Evolutionary conservation across 1,140 invertebrate genomes (phyloP), one percentile per base, ranked within the genome.

Genomic region (Globodera rostochiensis): DNA sequence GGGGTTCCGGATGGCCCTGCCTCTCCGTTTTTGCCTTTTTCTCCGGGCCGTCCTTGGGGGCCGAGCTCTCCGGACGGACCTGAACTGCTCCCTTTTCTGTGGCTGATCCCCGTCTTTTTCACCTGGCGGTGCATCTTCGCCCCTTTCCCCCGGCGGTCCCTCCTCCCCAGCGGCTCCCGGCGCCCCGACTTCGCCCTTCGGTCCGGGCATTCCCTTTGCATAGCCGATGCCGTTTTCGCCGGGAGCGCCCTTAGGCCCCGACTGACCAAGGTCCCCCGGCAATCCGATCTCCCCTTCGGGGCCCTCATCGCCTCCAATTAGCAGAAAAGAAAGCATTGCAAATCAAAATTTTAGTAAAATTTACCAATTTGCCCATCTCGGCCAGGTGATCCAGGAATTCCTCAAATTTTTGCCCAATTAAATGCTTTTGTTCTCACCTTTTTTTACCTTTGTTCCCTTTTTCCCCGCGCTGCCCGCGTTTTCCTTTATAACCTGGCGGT

Each of bases 81-180:
- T 82, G 57, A 57, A 57, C 36, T 36, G 25, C 53, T 36, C 15
- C 45, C 6, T 45, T 15, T 19, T 13, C 66, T 36, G 8, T 57
- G 46, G 15, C 45, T 53, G 53, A 73, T 57, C 46, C 19, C 45
- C 13, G 45, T 75, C 46, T 45, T 60, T 5, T 11, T 45, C 50
- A 81, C 80, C 80, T 19, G 82, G 82, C 8, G 83, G 36, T 13
- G 83, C 83, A 82, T 84, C 83, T 83, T 84, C 83, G 15, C 83
- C 83, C 15, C 83, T 60, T n/a, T 84, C 83, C 36, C 83, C 83
- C 25, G 83, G 83, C 8, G 46, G 71, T 53, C 83, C 83, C 78
- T 84, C 83, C 9, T 84, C 83, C 13, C 83, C 83, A 19, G 46
- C 70, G 7, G 53, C 46, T 45, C 83, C 83, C 36, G 83, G 57